Evolutionary conservation across 1,140 invertebrate species (phyloP), one percentile per base, ranked within the genome.

Genomic region (Cotesia vestalis): DNA sequence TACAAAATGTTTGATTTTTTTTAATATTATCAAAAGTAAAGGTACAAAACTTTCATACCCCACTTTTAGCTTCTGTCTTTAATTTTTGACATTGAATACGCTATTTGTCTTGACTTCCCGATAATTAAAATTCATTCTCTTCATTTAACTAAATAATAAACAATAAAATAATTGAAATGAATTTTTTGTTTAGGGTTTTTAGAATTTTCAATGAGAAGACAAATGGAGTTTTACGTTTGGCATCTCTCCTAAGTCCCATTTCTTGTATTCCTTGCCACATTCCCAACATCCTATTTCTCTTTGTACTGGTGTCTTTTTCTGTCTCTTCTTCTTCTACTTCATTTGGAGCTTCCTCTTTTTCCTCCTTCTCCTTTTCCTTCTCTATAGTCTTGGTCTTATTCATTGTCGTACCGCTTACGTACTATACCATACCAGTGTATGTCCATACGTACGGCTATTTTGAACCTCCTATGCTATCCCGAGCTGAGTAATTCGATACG

Each of bases 401-500:
- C 60, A 62, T 62, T 62, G 60, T 62, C 60, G 34, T 62, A 38
- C 5, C n/a, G n/a, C 27, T 35, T 62, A 62, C 35, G 36, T 35
- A 34, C 59, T 60, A 27, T 27, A 27, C 27, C 27, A 62, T n/a
- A 62, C 3, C 1, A 12, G 12, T 38, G n/a, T 27, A 12, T 62
- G 35, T 35, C 14, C 60, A 27, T 36, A 62, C 60, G 60, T 27
- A 55, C 40, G 51, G 52, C 66, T 67, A 67, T 67, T 67, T 67
- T 67, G 46, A 67, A 67, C 66, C 27, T 52, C 51, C 27, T 14
- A 27, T 55, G 4, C 51, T 35, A 51, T 52, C 51, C 51, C 17
- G 51, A 67, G 4, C 51, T 35, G 27, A 4, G 66, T 67, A 67
- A 67, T 67, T 51, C 27, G 66, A 67, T 67, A 67, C 66, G 66